Base-by-base conservation (phyloP, 2,888 invertebrate genomes). In the Papilio elwesi region DNA sequence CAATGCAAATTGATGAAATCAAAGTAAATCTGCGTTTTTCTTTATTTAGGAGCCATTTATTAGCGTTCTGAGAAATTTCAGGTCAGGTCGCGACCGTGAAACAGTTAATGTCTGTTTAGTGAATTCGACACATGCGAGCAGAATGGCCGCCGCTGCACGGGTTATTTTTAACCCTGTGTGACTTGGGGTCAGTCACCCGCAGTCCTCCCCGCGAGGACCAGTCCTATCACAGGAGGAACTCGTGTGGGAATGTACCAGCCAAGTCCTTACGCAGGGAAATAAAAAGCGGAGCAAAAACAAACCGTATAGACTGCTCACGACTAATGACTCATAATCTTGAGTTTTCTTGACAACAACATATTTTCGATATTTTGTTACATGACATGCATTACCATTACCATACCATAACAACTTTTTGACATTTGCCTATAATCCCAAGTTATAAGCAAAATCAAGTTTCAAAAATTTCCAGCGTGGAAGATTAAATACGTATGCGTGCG, bases 101-200 rank as follows among this genome's bases (percentile, higher is more conserved):
- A 92, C 91, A 91, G 88, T 90, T 91, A 90, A 90, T 89, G 88
- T 85, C 90, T 91, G 91, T 91, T 92, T 91, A 91, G 90, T 92
- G 88, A 91, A 93, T 92, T 92, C 92, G 90, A 92, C 93, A 93
- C 89, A 93, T 93, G 93, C 87, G 88, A 92, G 86, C 93, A 91
- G 93, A 93, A 92, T 91, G 91, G 87, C 88, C 90, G 91, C 85
- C 86, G 85, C 85, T 87, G 87, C 87, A 88, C 84, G 84, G 86
- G 90, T 92, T 93, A 93, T 93, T 93, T 93, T 93, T 92, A 93
- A 91, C 92, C 93, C 91, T 87, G 89, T 87, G 77, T 85, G 87
- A 86, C 90, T 88, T 87, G 86, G 89, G 93, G 92, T 93, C 93
- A 93, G 83, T 92, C 90, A 93, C 92, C 93, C 92, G 88, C 83